These are phyloP conservation scores for Tetraneura akinire DNA, from an alignment of 1,140 invertebrate genomes.

Conservation along the genomic window DNA sequence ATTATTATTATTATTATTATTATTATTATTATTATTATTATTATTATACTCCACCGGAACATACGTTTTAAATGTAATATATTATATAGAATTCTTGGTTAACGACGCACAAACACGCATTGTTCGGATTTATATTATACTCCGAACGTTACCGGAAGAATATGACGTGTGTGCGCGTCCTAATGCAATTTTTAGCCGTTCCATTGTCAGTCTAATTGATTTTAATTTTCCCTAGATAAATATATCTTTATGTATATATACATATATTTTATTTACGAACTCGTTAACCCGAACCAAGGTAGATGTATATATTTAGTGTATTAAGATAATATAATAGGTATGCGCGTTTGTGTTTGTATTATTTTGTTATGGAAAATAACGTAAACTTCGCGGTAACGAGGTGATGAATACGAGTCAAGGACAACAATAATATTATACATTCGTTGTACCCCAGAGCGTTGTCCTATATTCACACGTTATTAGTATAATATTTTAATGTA, in stretches of 20 bases:
- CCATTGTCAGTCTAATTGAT: background rate
- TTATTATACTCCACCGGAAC: background rate
- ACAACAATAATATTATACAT: slow-evolving; percentile 1
- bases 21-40: too few species aligned
- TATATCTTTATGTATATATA: too few species aligned
- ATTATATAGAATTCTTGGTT: background rate
- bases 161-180: too few species aligned
- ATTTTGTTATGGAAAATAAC: slow-evolving; percentile 18
- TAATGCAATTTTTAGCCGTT: background rate
- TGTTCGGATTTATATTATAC: background rate
- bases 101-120: background rate
- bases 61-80: background rate
- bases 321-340: background rate
- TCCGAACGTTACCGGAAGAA: background rate
- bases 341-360: background rate
- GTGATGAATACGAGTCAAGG: slow-evolving; percentile 32
- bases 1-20: too few species aligned
- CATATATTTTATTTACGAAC: background rate
- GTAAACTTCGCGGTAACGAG: slow-evolving; percentile 10
- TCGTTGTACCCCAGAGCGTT: slow-evolving; percentile 21
- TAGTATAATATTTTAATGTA: slow-evolving; percentile 13
- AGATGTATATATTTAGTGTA: background rate
- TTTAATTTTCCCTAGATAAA: slow-evolving; percentile 1
- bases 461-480: slow-evolving; percentile 34
- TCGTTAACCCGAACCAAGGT: background rate